Conservation (phyloP, 2,888 invertebrate species). For the Octodonta nipae region DNA sequence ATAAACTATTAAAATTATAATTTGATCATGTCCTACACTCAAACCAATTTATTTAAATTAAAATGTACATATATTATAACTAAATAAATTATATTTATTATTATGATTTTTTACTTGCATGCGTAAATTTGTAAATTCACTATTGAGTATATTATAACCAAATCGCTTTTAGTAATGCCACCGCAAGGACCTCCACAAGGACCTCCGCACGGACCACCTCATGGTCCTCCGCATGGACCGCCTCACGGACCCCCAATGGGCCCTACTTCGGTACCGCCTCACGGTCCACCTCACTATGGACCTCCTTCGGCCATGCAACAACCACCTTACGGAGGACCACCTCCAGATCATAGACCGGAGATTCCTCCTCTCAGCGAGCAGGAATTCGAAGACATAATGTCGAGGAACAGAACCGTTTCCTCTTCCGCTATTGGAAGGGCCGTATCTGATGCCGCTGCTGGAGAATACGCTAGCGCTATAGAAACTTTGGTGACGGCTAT, state of each 20-base stretch:
- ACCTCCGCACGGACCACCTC: constrained; percentile 50
- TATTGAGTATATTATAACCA: no score
- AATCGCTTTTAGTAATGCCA: constrained; percentile 42
- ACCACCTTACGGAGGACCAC: constrained; percentile 48
- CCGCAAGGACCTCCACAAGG: constrained; percentile 50
- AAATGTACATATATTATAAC: no score
- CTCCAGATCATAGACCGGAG: constrained; percentile 42
- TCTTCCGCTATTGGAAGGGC: constrained; percentile 87
- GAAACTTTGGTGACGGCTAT: constrained; percentile 98
- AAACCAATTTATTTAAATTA: no score
- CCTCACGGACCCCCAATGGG: constrained; percentile 51
- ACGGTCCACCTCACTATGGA: constrained; percentile 43
- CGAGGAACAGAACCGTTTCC: constrained; percentile 90
- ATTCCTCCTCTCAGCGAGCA: constrained; percentile 68
- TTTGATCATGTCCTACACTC: no score
- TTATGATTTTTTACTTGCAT: no score
- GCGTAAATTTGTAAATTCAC: no score
- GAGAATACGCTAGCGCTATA: constrained; percentile 95
- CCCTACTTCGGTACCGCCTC: constrained; percentile 38
- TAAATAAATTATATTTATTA: no score
- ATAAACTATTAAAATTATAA: no score
- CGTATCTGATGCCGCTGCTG: constrained; percentile 92
- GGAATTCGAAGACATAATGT: constrained; percentile 98
- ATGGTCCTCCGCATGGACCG: constrained; percentile 48
- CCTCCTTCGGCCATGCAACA: constrained; percentile 36